Evolutionary conservation across 2,888 invertebrate species (phyloP).

Genomic region (Napeogenes inachia): DNA sequence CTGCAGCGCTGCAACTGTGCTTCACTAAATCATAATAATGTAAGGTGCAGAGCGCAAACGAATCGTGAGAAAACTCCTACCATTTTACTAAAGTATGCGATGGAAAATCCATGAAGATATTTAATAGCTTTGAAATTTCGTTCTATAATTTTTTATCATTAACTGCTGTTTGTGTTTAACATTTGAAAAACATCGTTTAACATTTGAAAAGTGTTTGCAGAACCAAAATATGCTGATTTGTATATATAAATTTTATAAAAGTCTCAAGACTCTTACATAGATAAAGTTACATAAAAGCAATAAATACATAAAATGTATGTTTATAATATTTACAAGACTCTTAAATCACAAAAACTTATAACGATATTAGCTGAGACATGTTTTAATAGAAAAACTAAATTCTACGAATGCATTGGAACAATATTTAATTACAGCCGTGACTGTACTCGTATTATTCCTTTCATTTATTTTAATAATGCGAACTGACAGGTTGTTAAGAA

Average conservation of each 20-base stretch:
- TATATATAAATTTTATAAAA: not conserved
- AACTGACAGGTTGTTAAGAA: constrained; percentile 10
- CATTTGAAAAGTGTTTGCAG: too few relatives aligned
- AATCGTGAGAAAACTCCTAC: constrained; percentile 32
- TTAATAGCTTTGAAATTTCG: constrained; percentile 2
- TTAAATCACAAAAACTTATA: constrained; percentile 2
- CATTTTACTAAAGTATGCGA: constrained; percentile 29
- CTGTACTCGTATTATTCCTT: constrained; percentile 8
- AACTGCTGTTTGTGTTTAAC: too few relatives aligned
- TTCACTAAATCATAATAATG: constrained; percentile 73
- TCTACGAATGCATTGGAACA: constrained; percentile 23
- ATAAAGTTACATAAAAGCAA: not conserved
- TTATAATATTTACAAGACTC: not conserved
- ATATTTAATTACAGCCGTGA: constrained; percentile 23
- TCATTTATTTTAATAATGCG: constrained; percentile 20
- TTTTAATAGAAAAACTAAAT: constrained; percentile 19
- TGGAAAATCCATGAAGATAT: constrained; percentile 11
- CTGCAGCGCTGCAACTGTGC: constrained; percentile 68
- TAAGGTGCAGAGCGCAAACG: constrained; percentile 55
- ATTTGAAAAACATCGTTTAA: too few relatives aligned
- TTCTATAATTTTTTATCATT: too few relatives aligned
- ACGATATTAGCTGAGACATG: constrained; percentile 9
- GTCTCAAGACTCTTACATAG: not conserved
- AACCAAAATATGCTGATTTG: too few relatives aligned
- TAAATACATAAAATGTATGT: not conserved